Evolutionary conservation across 2,113 vertebrate genomes (phyloP), one percentile per base, ranked within the genome.

Genomic region (Diadophis punctatus): DNA sequence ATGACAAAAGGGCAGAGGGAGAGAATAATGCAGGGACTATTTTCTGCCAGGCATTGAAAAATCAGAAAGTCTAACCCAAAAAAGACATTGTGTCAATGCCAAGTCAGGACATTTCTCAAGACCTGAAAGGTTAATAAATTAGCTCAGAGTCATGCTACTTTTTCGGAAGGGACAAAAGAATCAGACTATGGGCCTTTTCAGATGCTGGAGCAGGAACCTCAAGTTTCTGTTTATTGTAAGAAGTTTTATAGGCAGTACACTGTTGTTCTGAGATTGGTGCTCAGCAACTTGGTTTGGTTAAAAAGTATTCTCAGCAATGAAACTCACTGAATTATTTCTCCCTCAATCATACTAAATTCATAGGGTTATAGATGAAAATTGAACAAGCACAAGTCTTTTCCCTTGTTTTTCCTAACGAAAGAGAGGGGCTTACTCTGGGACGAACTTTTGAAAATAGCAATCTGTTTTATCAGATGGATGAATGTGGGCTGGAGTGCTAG

Each of bases 1-100:
- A 8, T 43, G 43, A 92, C 87, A 95, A 94, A 96, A 63, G 0
- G 49, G 4, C 87, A 92, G 87, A 89, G 46, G 49, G 86, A 16
- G 12, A 93, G 89, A 92, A 34, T 2, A 27, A 2, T 11, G 56
- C n/a, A 16, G 55, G 4, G 23, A 34, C 49, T 91, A 85, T 74
- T 63, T 86, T 92, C 86, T 7, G 39, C 14, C 84, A 95, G 43
- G 30, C 91, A 90, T 12, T 56, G 86, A 53, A 92, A 90, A 90
- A 43, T 1, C 2, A 1, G 53, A 92, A 74, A 90, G 18, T 0
- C 23, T 90, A 56, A 39, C 20, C 0, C 30, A 55, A 43, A 1
- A 8, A 90, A 80, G 74, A 46, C 49, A 80, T 88, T 46, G 4
- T 0, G 20, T 22, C 30, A n/a, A 90, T 93, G 56, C 56, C 85